These are phyloP conservation scores for Ibidorhyncha struthersii DNA, from an alignment of 2,113 vertebrate genomes.

Conservation along the genomic window DNA sequence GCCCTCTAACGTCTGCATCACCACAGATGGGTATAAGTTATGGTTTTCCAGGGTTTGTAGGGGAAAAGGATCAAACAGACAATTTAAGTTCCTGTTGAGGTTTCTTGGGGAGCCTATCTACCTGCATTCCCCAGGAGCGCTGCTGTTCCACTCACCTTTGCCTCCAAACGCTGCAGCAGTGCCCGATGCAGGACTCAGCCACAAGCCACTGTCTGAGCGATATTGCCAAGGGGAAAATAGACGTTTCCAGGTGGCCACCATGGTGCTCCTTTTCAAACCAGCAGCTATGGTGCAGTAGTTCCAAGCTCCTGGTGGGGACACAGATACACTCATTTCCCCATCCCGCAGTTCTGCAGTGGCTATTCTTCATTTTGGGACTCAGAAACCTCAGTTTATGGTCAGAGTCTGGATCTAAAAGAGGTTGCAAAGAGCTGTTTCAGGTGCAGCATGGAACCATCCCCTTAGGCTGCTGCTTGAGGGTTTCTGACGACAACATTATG, in stretches of 20 bases:
- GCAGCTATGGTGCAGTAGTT: neutral
- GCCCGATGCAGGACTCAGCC: neutral
- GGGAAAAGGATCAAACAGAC: neutral
- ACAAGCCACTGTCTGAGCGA: neutral
- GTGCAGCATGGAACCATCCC: neutral
- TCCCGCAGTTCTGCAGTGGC: neutral
- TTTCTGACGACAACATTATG: neutral
- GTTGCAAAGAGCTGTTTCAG: neutral
- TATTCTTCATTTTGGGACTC: neutral
- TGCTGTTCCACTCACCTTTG: neutral
- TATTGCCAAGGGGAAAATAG: neutral
- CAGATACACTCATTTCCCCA: neutral
- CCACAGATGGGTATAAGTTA: fast-evolving
- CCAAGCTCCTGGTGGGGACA: neutral
- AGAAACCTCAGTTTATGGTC: neutral
- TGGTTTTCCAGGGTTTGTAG: neutral
- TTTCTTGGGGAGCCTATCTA: neutral
- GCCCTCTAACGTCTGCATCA: neutral
- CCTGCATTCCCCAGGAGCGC: neutral
- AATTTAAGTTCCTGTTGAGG: neutral
- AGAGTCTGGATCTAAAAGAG: neutral
- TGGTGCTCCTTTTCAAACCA: neutral
- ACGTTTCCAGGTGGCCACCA: neutral
- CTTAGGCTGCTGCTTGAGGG: neutral
- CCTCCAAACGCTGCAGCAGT: neutral